Evolutionary conservation across 2,888 invertebrate genomes (phyloP).

Genomic region (Drosophila atripex): DNA sequence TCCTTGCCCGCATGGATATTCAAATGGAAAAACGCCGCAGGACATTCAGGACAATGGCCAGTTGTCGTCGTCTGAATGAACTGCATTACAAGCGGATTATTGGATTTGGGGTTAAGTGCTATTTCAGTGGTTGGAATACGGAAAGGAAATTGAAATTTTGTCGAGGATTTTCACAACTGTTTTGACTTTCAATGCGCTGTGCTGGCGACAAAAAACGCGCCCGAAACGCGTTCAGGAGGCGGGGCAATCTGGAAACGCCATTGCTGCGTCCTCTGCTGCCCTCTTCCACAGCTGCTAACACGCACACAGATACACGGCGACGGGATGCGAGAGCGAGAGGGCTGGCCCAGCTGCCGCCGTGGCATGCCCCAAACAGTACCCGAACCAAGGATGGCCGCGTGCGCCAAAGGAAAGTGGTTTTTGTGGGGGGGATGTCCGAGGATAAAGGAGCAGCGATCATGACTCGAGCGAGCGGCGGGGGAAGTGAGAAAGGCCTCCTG

Average conservation of each 20-base stretch:
- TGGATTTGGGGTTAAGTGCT: slow-evolving; percentile 78
- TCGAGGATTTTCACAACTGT: slow-evolving; percentile 60
- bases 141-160: slow-evolving; percentile 55
- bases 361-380: slow-evolving; percentile 63
- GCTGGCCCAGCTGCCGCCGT: slow-evolving; percentile 46
- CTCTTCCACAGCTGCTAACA: slow-evolving; percentile 40
- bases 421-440: slow-evolving; percentile 51
- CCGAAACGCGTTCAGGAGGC: slow-evolving; percentile 63
- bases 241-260: slow-evolving; percentile 75
- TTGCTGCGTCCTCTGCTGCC: slow-evolving; percentile 56
- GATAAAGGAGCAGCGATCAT: slow-evolving; percentile 59
- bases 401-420: slow-evolving; percentile 48
- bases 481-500: slow-evolving; percentile 29
- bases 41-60: slow-evolving; percentile 54
- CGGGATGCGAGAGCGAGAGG: slow-evolving; percentile 15
- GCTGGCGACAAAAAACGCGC: slow-evolving; percentile 53
- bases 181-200: slow-evolving; percentile 64
- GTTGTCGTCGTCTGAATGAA: slow-evolving; percentile 55
- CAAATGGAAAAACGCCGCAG: slow-evolving; percentile 70
- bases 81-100: slow-evolving; percentile 78
- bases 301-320: slow-evolving; percentile 27
- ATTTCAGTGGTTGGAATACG: slow-evolving; percentile 50
- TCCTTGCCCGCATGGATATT: slow-evolving; percentile 56
- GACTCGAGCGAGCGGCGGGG: slow-evolving; percentile 46
- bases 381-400: slow-evolving; percentile 50